Evolutionary conservation across 1,140 invertebrate genomes (phyloP).

Genomic region (Drosophila ficusphila): DNA sequence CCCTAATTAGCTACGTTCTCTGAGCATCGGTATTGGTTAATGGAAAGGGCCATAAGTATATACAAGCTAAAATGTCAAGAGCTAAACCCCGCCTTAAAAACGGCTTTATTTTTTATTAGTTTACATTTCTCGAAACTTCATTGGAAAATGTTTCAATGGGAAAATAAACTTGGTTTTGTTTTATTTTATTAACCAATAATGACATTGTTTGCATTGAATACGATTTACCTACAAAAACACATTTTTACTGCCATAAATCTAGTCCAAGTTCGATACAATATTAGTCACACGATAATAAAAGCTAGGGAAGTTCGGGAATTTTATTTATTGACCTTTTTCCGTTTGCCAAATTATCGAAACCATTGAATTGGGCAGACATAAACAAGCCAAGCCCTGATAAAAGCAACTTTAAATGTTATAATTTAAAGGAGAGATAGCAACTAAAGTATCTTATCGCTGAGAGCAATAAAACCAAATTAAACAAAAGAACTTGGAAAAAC

Average conservation of each 20-base stretch:
- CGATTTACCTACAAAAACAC: neutral
- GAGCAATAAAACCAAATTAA: constrained; percentile 25
- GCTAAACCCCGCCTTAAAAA: neutral
- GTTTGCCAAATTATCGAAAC: constrained; percentile 3
- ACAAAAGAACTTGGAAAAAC: constrained; percentile 3
- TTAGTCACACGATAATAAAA: constrained; percentile 18
- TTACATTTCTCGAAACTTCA: neutral
- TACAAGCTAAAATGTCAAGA: neutral
- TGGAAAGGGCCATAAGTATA: neutral
- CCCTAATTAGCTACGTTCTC: constrained; percentile 23
- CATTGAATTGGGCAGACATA: constrained; percentile 8
- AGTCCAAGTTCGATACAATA: neutral
- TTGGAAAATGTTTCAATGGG: neutral
- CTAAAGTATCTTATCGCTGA: constrained; percentile 34
- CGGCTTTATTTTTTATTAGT: constrained; percentile 2
- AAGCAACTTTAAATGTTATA: constrained; percentile 4
- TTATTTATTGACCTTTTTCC: constrained; percentile 16
- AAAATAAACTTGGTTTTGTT: neutral
- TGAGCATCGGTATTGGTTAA: neutral
- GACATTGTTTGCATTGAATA: too few relatives aligned
- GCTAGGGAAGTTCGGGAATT: neutral
- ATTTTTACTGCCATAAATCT: neutral
- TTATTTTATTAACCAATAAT: too few relatives aligned
- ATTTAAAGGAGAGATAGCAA: constrained; percentile 23
- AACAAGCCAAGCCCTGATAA: constrained; percentile 14